Conservation (phyloP, 2,113 vertebrate genomes). For the Bubalus kerabau region DNA sequence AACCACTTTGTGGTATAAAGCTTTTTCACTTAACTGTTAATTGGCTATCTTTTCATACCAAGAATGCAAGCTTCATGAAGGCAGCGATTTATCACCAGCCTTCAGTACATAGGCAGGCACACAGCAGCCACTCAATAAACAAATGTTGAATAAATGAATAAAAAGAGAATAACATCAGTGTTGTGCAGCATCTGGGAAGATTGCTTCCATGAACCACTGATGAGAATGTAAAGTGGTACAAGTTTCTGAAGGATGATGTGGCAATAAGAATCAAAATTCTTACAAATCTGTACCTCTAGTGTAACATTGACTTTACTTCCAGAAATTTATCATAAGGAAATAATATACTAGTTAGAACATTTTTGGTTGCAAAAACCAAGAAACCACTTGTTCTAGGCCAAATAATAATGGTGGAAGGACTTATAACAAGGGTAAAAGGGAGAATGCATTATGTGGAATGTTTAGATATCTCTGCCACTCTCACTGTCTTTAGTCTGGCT, state of each 20-base stretch:
- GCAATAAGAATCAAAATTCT: background rate
- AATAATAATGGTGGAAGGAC: background rate
- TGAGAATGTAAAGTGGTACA: background rate
- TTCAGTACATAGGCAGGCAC: background rate
- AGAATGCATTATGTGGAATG: background rate
- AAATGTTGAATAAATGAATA: background rate
- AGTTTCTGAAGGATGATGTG: background rate
- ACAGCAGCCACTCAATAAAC: background rate
- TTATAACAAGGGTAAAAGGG: background rate
- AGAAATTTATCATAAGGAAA: background rate
- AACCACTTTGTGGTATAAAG: background rate
- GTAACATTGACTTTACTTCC: background rate
- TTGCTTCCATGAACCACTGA: background rate
- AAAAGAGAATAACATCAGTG: background rate
- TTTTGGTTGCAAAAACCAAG: background rate
- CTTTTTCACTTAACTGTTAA: background rate
- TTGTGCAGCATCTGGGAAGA: background rate
- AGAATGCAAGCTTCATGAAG: background rate
- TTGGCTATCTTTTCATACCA: background rate
- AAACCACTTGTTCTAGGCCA: background rate
- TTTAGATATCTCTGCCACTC: background rate
- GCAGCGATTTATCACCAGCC: background rate
- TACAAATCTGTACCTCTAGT: background rate
- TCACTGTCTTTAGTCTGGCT: background rate
- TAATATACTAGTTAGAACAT: background rate